phyloP scores from a whole-genome alignment of 2,797 vertebrate species.

The Acrossocheilus fasciatus region DNA sequence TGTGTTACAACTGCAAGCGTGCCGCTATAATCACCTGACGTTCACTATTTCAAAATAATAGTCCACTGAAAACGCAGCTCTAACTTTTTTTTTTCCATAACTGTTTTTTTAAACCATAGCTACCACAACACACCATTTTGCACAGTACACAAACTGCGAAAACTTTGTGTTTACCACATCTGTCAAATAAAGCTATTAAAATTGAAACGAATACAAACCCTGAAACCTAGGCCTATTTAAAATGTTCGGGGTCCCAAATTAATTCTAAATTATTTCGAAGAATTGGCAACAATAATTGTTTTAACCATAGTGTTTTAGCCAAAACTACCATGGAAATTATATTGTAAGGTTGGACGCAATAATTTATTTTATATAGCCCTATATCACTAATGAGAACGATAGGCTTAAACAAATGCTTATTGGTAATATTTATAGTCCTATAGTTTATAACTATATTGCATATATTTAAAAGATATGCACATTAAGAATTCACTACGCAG shows the following conservation, averaged over 20 bases:
- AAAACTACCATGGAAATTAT: neutral
- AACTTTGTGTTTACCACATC: neutral
- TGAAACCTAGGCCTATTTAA: too few species aligned
- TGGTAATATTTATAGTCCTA: neutral
- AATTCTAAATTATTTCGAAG: neutral
- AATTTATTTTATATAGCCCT: neutral
- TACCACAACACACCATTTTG: neutral
- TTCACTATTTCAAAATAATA: slow-evolving; percentile 39
- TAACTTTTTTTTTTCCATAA: neutral
- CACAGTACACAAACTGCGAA: neutral
- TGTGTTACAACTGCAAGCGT: neutral
- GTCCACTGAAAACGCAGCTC: neutral
- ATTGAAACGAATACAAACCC: neutral
- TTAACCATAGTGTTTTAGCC: neutral
- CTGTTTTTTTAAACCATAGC: neutral
- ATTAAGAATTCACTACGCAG: neutral
- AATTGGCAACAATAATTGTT: neutral
- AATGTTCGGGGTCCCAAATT: neutral
- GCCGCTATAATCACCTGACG: neutral
- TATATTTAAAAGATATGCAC: neutral
- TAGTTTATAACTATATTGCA: neutral
- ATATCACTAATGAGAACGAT: neutral
- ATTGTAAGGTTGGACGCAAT: neutral
- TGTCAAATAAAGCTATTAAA: neutral
- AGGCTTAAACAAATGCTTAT: neutral